Evolutionary conservation across 2,888 invertebrate genomes (phyloP).

Genomic region (Acholoe squamosa): DNA sequence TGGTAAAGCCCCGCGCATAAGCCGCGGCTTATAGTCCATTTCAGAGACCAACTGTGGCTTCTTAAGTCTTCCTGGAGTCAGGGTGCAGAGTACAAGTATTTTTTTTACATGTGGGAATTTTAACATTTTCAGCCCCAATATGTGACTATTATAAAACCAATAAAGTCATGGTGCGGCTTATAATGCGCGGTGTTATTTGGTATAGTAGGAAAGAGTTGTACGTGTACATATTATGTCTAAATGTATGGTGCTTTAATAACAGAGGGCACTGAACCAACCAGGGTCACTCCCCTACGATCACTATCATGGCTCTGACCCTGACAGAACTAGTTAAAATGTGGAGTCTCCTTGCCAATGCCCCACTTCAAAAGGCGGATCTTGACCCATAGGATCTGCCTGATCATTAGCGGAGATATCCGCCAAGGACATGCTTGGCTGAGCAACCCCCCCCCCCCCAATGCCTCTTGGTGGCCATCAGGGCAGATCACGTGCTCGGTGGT

Average conservation of each 20-base stretch:
- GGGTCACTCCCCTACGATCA: neutral
- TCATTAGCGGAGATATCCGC: conserved; percentile 40
- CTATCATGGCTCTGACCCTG: neutral
- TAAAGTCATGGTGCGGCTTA: too few species aligned
- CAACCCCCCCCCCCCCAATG: neutral
- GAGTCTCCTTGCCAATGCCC: conserved; percentile 3
- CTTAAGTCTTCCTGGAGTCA: too few species aligned
- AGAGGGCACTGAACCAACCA: conserved; percentile 3
- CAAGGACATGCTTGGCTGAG: conserved; percentile 38
- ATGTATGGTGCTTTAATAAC: neutral
- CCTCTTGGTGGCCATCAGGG: conserved; percentile 36
- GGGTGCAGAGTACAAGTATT: too few species aligned
- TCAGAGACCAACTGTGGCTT: too few species aligned
- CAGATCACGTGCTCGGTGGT: neutral
- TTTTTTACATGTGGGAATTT: too few species aligned
- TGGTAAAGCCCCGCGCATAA: too few species aligned
- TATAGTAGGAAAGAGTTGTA: too few species aligned
- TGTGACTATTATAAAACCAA: too few species aligned
- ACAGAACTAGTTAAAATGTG: conserved; percentile 29
- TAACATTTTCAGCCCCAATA: too few species aligned
- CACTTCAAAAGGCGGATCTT: conserved; percentile 20
- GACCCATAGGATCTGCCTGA: conserved; percentile 12
- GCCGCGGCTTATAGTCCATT: too few species aligned
- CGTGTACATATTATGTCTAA: neutral
- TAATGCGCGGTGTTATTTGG: too few species aligned